Conservation (phyloP, 2,113 vertebrate species). For the Sylvilagus bachmani region DNA sequence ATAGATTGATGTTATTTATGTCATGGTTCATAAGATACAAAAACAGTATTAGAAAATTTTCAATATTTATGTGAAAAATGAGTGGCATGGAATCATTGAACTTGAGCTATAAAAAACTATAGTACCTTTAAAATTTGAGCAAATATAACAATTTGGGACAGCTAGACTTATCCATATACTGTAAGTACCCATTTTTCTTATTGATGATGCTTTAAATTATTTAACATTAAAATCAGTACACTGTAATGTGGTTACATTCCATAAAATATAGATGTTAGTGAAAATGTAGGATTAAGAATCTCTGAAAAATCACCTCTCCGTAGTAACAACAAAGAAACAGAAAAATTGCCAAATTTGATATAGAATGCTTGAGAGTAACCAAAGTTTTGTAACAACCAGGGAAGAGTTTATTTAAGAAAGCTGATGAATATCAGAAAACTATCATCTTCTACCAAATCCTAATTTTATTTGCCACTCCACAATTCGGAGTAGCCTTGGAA, state of each 20-base stretch:
- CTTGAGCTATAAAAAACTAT: not conserved
- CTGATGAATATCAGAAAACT: not conserved
- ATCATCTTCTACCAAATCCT: not conserved
- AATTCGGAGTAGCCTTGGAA: not conserved
- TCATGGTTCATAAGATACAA: not conserved
- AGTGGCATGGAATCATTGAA: not conserved
- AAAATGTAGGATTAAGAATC: not conserved
- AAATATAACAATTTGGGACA: not conserved
- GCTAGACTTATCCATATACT: not conserved
- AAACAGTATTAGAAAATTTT: not conserved
- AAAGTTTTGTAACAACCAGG: not conserved
- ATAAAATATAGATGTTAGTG: not conserved
- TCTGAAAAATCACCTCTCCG: not conserved
- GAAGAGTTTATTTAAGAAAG: not conserved
- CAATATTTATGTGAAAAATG: not conserved
- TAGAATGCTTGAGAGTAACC: not conserved
- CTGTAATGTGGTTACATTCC: not conserved
- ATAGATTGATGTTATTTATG: not conserved
- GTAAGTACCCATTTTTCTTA: not conserved
- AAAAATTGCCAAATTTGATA: not conserved
- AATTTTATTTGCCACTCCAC: not conserved
- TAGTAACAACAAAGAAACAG: conserved; percentile 5
- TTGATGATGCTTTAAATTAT: not conserved
- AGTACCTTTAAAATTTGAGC: not conserved
- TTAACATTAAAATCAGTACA: not conserved